These are phyloP conservation scores for Axea sp. DNA, from an alignment of 2,888 invertebrate genomes.

Conservation along the genomic window DNA sequence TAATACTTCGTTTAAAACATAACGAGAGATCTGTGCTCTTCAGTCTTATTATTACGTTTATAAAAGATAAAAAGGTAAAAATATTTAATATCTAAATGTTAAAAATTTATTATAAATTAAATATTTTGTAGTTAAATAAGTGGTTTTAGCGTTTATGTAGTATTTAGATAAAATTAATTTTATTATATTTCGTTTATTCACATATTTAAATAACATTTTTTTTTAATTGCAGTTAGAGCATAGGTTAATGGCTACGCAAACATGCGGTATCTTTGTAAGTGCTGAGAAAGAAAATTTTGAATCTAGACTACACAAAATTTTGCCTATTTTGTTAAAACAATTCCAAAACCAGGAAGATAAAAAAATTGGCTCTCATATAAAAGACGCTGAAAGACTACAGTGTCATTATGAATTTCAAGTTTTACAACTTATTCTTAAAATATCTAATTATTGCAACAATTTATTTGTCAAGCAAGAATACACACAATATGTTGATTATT, in stretches of 20 bases:
- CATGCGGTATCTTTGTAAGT: constrained; percentile 89
- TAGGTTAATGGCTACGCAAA: constrained; percentile 87
- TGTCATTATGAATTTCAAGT: constrained; percentile 89
- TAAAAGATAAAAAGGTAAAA: constrained; percentile 83
- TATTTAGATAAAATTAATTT: no score
- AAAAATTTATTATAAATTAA: no score
- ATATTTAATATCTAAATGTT: no score
- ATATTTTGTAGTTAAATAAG: no score
- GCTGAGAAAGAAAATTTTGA: constrained; percentile 88
- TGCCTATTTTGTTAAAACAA: constrained; percentile 82
- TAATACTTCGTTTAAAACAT: constrained; percentile 83
- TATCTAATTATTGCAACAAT: constrained; percentile 83
- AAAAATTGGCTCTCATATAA: constrained; percentile 73
- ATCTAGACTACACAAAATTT: constrained; percentile 82
- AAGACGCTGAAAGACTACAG: constrained; percentile 83
- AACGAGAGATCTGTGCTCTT: constrained; percentile 85
- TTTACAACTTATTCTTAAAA: constrained; percentile 85
- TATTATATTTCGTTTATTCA: no score
- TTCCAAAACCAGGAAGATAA: constrained; percentile 65
- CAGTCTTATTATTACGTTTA: constrained; percentile 85
- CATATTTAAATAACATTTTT: no score
- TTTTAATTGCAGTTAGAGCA: constrained; percentile 82
- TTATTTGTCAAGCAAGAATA: constrained; percentile 81
- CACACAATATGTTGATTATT: constrained; percentile 78
- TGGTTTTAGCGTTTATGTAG: no score